Base-by-base conservation (phyloP, 2,888 invertebrate species). In the Dilophus febrilis region DNA sequence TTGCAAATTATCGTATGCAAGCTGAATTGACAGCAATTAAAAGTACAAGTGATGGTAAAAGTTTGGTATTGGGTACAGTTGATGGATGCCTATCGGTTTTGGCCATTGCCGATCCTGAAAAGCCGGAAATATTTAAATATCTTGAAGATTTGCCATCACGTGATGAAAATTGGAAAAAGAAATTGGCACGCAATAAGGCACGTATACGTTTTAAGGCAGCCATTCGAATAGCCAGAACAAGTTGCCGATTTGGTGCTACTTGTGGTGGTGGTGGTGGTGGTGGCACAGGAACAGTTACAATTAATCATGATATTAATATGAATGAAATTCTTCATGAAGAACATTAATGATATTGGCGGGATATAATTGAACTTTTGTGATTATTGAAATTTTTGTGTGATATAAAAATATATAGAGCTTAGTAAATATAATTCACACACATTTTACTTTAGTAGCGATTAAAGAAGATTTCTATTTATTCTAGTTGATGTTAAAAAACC, bases 41-140 rank as follows among this genome's bases (percentile, higher is more conserved):
- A 48, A 87, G 85, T 49, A 60, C 85, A 0, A 76, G 76, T 38
- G 86, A 85, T 47, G 90, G 90, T 0, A 75, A 72, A 47, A 79
- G 81, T 16, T 69, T 90, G 28, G 85, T 90, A 2, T 67, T 94
- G 38, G 91, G 90, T 0, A 91, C 90, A 0, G 83, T 91, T 2
- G 94, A 95, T 54, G 94, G 94, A 5, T 91, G 91, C 55, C 74
- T 94, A 40, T 87, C 90, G 0, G 81, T 90, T n/a, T 66, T 94
- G 41, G 82, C 86, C 12, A 74, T 81, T 45, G 77, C 74, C 1
- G 86, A 86, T 62, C 71, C 77, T 1, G 64, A 66, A 10, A 78
- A 78, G 50, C 63, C 68, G 18, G 73, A 72, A 51, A 74, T 76
- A 66, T 62, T 66, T 45, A 67, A 73, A 32, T 78, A 74, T 55